These are phyloP conservation scores for Ciconia boyciana DNA, from an alignment of 2,113 vertebrate genomes.

Conservation along the genomic window DNA sequence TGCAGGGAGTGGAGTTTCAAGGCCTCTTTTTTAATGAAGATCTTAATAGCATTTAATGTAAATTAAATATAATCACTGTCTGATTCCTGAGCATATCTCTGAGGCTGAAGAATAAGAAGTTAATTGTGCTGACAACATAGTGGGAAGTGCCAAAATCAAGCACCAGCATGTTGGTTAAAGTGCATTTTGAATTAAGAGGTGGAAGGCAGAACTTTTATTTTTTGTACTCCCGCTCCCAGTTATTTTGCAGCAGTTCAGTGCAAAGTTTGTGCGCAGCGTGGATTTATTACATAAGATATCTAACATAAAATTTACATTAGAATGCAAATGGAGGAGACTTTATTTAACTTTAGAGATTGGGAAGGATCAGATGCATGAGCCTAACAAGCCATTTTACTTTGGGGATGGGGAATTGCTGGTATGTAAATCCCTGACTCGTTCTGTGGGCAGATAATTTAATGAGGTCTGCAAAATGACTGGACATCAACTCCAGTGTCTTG, in stretches of 20 bases:
- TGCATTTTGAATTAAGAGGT: not conserved
- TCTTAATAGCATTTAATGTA: slow-evolving; percentile 49
- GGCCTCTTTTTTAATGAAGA: not conserved
- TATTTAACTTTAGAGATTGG: not conserved
- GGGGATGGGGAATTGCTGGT: not conserved
- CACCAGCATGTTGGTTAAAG: not conserved
- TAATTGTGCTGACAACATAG: slow-evolving; percentile 27
- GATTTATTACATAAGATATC: not conserved
- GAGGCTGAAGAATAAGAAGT: slow-evolving; percentile 13
- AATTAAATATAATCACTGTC: slow-evolving; percentile 46
- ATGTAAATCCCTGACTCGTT: not conserved
- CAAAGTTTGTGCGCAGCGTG: fast-evolving
- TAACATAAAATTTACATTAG: not conserved
- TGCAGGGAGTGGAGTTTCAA: not conserved
- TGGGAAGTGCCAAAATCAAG: not conserved
- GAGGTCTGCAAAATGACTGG: not conserved
- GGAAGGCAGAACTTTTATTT: not conserved
- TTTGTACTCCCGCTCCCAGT: not conserved
- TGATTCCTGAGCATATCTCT: not conserved
- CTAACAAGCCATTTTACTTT: slow-evolving; percentile 1
- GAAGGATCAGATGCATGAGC: not conserved
- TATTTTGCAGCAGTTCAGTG: not conserved
- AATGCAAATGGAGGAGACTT: not conserved
- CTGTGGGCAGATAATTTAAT: slow-evolving; percentile 7
- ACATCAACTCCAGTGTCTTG: not conserved